Evolutionary conservation across 2,113 vertebrate genomes (phyloP).

Genomic region (Brevimyrus niger): DNA sequence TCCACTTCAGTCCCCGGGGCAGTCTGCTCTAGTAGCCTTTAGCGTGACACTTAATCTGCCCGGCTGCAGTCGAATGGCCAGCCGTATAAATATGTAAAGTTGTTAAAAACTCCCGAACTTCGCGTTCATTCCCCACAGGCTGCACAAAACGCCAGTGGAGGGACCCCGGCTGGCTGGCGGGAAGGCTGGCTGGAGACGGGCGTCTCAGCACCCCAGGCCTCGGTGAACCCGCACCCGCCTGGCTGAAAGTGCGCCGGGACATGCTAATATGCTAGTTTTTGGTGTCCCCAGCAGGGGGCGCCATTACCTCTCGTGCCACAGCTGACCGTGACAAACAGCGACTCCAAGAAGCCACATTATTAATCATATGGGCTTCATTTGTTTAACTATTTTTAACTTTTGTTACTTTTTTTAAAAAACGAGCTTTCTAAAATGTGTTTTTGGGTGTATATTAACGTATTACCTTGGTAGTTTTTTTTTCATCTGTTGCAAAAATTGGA

Average conservation of each 20-base stretch:
- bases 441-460: neutral
- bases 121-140: conserved; percentile 35
- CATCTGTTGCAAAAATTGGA: neutral
- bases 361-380: neutral
- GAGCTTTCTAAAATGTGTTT: neutral
- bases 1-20: neutral
- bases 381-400: neutral
- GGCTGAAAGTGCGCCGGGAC: too few species aligned
- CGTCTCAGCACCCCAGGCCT: conserved; percentile 46
- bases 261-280: neutral
- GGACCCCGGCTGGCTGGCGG: conserved; percentile 16
- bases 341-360: neutral
- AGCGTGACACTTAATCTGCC: neutral
- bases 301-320: neutral
- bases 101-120: neutral
- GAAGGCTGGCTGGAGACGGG: conserved; percentile 23
- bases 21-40: neutral
- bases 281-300: neutral
- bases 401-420: neutral
- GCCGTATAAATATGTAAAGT: neutral
- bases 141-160: conserved; percentile 43
- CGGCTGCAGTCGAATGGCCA: neutral
- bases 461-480: neutral
- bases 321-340: neutral
- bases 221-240: conserved; percentile 25